Conservation (phyloP, 2,888 invertebrate genomes). For the Xylota sylvarum region DNA sequence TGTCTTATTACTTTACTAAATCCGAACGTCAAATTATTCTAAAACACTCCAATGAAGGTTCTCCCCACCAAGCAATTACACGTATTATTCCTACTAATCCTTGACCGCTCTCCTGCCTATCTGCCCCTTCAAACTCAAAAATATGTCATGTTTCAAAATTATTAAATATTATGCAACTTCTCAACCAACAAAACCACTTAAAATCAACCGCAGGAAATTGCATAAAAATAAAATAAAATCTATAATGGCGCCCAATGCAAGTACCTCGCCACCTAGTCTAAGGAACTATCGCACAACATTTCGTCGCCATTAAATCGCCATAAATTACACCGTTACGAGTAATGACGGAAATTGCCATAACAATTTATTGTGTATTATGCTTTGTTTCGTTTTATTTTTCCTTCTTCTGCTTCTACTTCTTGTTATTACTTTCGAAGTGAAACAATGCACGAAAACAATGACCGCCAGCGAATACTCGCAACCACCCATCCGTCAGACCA, state of each 20-base stretch:
- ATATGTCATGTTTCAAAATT: too few species aligned
- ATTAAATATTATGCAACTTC: not conserved
- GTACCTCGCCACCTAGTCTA: constrained; percentile 6
- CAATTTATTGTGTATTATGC: constrained; percentile 39
- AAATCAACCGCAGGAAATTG: constrained; percentile 14
- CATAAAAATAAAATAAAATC: not conserved
- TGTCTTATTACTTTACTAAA: too few species aligned
- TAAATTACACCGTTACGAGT: constrained; percentile 58
- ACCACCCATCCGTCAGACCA: constrained; percentile 9
- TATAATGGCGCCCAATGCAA: not conserved
- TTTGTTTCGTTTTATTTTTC: constrained; percentile 19
- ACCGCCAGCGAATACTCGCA: constrained; percentile 40
- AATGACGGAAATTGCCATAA: constrained; percentile 63
- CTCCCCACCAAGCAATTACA: too few species aligned
- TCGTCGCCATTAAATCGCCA: constrained; percentile 64
- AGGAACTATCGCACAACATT: constrained; percentile 25
- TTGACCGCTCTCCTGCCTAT: too few species aligned
- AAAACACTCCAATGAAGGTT: too few species aligned
- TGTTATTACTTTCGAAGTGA: not conserved
- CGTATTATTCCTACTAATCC: too few species aligned
- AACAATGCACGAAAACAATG: constrained; percentile 54
- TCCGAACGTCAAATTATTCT: too few species aligned
- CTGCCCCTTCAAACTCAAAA: too few species aligned
- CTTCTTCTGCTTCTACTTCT: not conserved
- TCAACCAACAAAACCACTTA: not conserved